phyloP scores from a whole-genome alignment of 64 coral and sea anemone species.

The Acropora yongei region DNA sequence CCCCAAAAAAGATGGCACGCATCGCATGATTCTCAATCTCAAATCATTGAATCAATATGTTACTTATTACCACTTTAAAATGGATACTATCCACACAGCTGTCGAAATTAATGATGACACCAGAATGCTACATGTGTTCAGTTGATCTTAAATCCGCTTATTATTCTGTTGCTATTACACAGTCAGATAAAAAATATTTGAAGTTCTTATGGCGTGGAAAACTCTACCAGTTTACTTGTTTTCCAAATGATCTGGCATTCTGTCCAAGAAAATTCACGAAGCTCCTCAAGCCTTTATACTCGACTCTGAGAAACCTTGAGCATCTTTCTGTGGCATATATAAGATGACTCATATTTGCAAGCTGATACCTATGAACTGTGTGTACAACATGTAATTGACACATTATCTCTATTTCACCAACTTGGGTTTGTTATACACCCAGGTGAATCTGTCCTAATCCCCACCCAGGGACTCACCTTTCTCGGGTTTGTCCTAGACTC shows the following conservation, averaged over 20 bases:
- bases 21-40: not conserved
- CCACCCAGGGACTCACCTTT: constrained; percentile 32
- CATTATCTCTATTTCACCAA: not conserved
- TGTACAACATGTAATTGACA: constrained; percentile 24
- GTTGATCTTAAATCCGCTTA: not conserved
- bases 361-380: no score
- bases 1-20: not conserved
- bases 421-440: constrained; percentile 31
- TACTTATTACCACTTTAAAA: not conserved
- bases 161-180: not conserved
- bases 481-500: constrained; percentile 39
- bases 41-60: not conserved
- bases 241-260: not conserved
- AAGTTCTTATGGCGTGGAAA: constrained; percentile 4
- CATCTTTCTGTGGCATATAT: constrained; percentile 22
- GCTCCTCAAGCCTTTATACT: constrained; percentile 2
- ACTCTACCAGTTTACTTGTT: not conserved
- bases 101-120: not conserved
- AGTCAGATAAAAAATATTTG: not conserved
- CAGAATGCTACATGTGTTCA: not conserved
- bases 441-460: not conserved
- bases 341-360: not conserved
- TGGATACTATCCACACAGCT: not conserved
- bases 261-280: not conserved
- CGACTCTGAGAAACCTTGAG: constrained; percentile 11